Evolutionary conservation across 1,140 invertebrate genomes (phyloP).

Genomic region (Melitaea cinxia): DNA sequence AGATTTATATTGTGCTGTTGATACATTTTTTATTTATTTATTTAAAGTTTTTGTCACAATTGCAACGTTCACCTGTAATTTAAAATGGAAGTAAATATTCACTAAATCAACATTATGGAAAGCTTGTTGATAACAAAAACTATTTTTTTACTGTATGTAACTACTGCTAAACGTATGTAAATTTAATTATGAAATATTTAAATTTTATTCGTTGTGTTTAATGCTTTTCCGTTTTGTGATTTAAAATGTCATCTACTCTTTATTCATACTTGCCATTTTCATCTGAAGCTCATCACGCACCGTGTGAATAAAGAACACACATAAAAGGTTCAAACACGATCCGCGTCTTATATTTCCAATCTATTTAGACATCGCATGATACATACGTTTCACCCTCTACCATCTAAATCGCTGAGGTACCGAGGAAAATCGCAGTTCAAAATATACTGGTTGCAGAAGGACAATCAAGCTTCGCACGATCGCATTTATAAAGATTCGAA

Average conservation of each 20-base stretch:
- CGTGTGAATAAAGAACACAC: slow-evolving; percentile 69
- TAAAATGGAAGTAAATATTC: too few relatives aligned
- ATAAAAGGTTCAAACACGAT: slow-evolving; percentile 56
- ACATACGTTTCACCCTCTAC: slow-evolving; percentile 36
- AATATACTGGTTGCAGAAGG: slow-evolving; percentile 40
- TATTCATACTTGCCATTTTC: slow-evolving; percentile 30
- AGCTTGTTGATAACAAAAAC: too few relatives aligned
- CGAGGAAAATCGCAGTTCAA: slow-evolving; percentile 35
- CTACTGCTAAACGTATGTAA: too few relatives aligned
- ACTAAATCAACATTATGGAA: too few relatives aligned
- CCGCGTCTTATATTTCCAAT: slow-evolving; percentile 52
- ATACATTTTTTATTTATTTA: slow-evolving; percentile 17
- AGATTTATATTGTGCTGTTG: slow-evolving; percentile 48
- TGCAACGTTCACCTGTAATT: too few relatives aligned
- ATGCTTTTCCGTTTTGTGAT: too few relatives aligned
- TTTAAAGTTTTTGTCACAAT: too few relatives aligned
- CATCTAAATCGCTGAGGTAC: slow-evolving; percentile 27
- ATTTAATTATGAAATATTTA: too few relatives aligned
- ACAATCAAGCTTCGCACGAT: slow-evolving; percentile 59
- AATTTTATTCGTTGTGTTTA: too few relatives aligned
- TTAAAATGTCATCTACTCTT: slow-evolving; percentile 39
- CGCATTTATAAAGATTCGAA: slow-evolving; percentile 77
- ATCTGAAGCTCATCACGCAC: slow-evolving; percentile 53
- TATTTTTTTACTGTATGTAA: too few relatives aligned
- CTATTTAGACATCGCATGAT: slow-evolving; percentile 48